Evolutionary conservation across 2,888 invertebrate species (phyloP), one percentile per base, ranked within the genome.

Genomic region (Lasioglossum oenotherae): DNA sequence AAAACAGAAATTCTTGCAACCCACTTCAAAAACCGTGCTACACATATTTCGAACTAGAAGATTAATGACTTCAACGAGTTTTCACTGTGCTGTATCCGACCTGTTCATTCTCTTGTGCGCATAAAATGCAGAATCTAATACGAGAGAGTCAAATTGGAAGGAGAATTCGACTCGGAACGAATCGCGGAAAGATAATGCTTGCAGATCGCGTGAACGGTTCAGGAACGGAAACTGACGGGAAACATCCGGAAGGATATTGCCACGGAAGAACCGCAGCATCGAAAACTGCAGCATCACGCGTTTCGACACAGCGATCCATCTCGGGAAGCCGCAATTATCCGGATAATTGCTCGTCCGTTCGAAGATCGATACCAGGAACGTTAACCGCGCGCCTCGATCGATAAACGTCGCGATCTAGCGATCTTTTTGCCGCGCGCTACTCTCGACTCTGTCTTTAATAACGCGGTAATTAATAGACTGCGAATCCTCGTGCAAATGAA

Each of bases 281-380:
- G 81, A 82, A 84, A 84, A 67, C 76, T 49, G 82, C 83, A 76
- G 35, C 73, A 64, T 84, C 84, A 76, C 73, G 67, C 82, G 84
- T 82, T 82, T 72, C 84, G 82, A 84, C 82, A 35, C 69, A 82
- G 74, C 67, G 73, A 82, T 82, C 84, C 16, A 16, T 64, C 57
- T 53, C 64, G 71, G 23, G 23, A 57, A 49, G 46, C 46, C 44
- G 83, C 79, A 83, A 85, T 83, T 78, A 79, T 83, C 53, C 72
- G 67, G 79, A 78, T 82, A 85, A 84, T 84, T 84, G 74, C 78
- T 41, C 46, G 77, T 72, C 83, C 74, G 69, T 74, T 35, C 38
- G 69, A 73, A 46, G 84, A 78, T 84, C 78, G 78, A 82, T 84
- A 84, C 74, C 60, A 23, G 57, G 74, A 27, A 53, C 57, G 57